These are phyloP conservation scores for Buceros bicornis DNA, from an alignment of 2,797 vertebrate species.

Conservation along the genomic window DNA sequence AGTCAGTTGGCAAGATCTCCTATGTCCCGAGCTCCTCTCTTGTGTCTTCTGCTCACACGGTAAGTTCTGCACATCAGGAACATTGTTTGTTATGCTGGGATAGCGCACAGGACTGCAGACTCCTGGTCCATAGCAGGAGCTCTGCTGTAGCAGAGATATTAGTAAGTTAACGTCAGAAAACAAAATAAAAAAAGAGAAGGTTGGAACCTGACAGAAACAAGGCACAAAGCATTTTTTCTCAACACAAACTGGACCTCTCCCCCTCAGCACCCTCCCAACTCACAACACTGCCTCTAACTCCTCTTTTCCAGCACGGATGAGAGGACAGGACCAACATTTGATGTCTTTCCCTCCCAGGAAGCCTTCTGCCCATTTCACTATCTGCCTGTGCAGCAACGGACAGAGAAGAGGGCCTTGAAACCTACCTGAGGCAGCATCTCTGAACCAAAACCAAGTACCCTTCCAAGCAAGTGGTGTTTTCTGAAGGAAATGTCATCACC, in stretches of 20 bases:
- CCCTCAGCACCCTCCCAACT: neutral
- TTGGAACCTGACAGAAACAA: neutral
- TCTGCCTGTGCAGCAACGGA: neutral
- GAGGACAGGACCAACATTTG: neutral
- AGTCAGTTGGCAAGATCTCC: neutral
- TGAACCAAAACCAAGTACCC: fast-evolving
- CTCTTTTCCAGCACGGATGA: neutral
- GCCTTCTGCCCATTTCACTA: neutral
- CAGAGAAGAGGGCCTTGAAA: neutral
- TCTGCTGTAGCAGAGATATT: neutral
- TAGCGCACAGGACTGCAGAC: neutral
- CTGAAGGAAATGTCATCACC: neutral
- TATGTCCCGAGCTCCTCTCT: neutral
- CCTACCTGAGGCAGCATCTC: neutral
- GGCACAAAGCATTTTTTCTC: neutral
- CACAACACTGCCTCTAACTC: too few relatives aligned
- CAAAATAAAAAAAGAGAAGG: neutral
- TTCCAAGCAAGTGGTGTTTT: neutral
- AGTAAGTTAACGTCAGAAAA: neutral
- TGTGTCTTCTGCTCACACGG: neutral
- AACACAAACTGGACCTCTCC: neutral
- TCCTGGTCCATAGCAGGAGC: neutral
- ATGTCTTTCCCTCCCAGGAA: neutral
- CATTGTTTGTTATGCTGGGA: neutral
- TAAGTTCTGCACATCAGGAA: neutral